Evolutionary conservation across 2,888 invertebrate genomes (phyloP).

Genomic region (Eupithecia centaureata): DNA sequence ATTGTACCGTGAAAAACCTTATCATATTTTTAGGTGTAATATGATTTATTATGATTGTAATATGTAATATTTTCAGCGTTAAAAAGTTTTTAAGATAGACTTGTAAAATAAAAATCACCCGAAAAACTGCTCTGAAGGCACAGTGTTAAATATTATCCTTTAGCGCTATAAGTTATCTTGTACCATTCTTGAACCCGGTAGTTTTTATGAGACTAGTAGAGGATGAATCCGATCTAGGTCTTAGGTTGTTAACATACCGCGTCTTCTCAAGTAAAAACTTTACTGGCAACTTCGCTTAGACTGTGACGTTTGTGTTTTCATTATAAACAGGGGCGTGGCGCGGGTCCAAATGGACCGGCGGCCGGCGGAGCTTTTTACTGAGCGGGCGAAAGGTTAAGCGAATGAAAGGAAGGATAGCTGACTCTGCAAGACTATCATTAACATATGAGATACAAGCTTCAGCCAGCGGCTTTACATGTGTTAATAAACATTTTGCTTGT

Average conservation of each 20-base stretch:
- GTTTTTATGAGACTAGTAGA: not conserved
- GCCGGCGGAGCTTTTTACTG: slow-evolving; percentile 24
- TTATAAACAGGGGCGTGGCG: slow-evolving; percentile 53
- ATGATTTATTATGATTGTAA: too few relatives aligned
- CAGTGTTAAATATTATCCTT: not conserved
- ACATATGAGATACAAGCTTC: not conserved
- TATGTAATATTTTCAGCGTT: too few relatives aligned
- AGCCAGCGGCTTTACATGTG: not conserved
- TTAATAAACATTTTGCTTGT: not conserved
- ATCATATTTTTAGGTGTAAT: too few relatives aligned
- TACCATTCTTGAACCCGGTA: too few relatives aligned
- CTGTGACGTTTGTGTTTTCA: slow-evolving; percentile 47
- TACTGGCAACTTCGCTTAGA: not conserved
- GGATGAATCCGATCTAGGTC: not conserved
- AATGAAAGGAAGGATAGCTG: not conserved
- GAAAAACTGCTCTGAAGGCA: not conserved
- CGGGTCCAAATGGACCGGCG: slow-evolving; percentile 35
- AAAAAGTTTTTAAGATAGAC: too few relatives aligned
- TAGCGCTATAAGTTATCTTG: not conserved
- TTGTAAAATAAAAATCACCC: not conserved
- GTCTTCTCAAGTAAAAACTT: not conserved
- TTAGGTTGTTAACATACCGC: not conserved
- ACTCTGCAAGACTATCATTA: not conserved
- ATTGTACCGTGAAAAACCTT: not conserved
- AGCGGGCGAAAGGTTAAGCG: slow-evolving; percentile 18